Conservation (phyloP, 1,140 invertebrate species). For the Whitmania pigra region DNA sequence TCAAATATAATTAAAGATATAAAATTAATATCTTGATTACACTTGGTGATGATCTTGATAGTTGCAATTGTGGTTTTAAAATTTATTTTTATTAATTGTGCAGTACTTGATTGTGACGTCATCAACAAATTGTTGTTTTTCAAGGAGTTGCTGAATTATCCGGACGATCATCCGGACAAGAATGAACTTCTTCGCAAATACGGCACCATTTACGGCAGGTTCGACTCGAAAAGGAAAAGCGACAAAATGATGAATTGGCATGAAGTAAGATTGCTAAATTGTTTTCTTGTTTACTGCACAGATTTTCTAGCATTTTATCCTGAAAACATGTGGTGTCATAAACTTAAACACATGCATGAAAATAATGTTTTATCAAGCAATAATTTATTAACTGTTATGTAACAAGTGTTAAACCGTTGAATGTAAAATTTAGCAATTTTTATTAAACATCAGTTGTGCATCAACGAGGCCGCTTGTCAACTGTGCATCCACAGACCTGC, state of each 20-base stretch:
- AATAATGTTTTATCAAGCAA: too few species aligned
- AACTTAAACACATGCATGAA: too few species aligned
- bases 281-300: too few species aligned
- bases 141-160: conserved; percentile 23
- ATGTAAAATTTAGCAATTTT: not conserved
- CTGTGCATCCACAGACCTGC: conserved; percentile 78
- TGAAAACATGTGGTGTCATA: too few species aligned
- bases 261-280: conserved; percentile 52
- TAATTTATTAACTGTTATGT: too few species aligned
- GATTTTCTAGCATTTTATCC: too few species aligned
- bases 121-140: conserved; percentile 22
- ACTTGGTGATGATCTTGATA: not conserved
- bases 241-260: conserved; percentile 89
- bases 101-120: not conserved
- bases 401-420: too few species aligned
- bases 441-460: conserved; percentile 55
- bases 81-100: not conserved
- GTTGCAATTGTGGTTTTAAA: not conserved
- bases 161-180: conserved; percentile 52
- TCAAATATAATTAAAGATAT: too few species aligned
- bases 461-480: conserved; percentile 93
- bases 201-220: conserved; percentile 83
- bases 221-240: conserved; percentile 87
- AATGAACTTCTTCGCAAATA: conserved; percentile 90
- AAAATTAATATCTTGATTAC: too few species aligned